Evolutionary conservation across 2,797 vertebrate species (phyloP).

Genomic region (Todus mexicanus): DNA sequence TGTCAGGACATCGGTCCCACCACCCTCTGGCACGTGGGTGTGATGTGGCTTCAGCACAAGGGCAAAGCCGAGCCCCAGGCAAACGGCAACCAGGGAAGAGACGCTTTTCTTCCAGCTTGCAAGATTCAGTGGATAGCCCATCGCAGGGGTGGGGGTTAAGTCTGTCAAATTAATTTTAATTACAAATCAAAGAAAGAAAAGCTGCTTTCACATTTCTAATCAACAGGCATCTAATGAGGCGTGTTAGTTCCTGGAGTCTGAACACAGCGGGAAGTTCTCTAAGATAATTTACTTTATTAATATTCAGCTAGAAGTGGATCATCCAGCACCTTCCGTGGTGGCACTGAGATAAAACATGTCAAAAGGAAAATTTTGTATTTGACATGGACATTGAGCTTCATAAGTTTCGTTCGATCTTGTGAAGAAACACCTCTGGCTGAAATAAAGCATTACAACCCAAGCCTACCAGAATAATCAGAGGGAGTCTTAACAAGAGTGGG

Average conservation of each 20-base stretch:
- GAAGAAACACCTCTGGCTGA: not conserved
- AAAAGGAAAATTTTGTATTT: conserved; percentile 26
- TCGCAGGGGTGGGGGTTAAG: not conserved
- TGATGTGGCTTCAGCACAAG: no score
- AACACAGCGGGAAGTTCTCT: conserved; percentile 65
- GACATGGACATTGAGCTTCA: not conserved
- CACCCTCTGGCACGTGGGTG: rapidly evolving
- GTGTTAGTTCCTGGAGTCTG: conserved; percentile 63
- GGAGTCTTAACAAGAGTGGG: not conserved
- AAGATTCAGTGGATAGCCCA: not conserved
- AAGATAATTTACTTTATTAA: conserved; percentile 72
- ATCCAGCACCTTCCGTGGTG: conserved; percentile 27
- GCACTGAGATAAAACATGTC: conserved; percentile 13
- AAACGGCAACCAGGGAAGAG: not conserved
- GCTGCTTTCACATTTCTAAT: conserved; percentile 66
- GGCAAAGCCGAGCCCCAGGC: not conserved
- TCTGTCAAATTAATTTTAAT: conserved; percentile 66
- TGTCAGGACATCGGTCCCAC: rapidly evolving
- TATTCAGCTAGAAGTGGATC: conserved; percentile 67
- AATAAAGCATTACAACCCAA: not conserved
- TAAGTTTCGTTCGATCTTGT: conserved; percentile 13
- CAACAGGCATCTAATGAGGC: conserved; percentile 73
- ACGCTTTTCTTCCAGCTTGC: not conserved
- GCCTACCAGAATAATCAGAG: no score
- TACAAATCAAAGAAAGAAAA: conserved; percentile 70